Evolutionary conservation across 2,113 vertebrate genomes (phyloP), one percentile per base, ranked within the genome.

Genomic region (Narcine bancroftii): DNA sequence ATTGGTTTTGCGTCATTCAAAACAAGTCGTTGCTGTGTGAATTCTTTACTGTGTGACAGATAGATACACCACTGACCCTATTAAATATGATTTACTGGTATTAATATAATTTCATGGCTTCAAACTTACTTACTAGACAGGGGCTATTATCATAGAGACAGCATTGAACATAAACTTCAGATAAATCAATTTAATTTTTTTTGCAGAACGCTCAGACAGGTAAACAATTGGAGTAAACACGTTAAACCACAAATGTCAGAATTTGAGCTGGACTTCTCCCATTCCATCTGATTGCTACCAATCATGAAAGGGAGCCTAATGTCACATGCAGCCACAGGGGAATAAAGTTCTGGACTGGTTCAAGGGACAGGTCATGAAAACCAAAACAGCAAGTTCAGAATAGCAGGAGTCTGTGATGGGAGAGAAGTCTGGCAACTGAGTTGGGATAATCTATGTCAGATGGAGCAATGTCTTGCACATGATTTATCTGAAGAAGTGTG

Each of bases 31-130:
- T 33, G 26, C 29, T n/a, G 53, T 87, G 53, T 56, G 33, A 36
- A 63, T 36, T 87, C 81, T 87, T n/a, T 60, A 50, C 79, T 56
- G 47, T 17, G 33, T 36, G 56, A 87, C 53, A 63, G 53, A 36
- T 87, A 36, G 33, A 60, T 60, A 60, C 81, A 36, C 33, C 81
- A 36, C 33, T 87, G 81, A 87, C 81, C 77, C 81, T 87, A 39
- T 63, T 63, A 87, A 87, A 60, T 56, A 60, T 87, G 81, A 63
- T 87, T 87, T 36, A 63, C 33, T 87, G 33, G 56, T 56, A 87
- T 21, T 60, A 87, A 87, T 87, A n/a, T 36, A 56, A 33, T 63
- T 85, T 87, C 81, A 87, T 87, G 36, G 53, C 50, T 87, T 87
- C 81, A 60, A 87, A 87, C n/a, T n/a, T 60, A 56, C 33, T 87